Evolutionary conservation across 2,113 vertebrate species (phyloP).

Genomic region (Rana temporaria): DNA sequence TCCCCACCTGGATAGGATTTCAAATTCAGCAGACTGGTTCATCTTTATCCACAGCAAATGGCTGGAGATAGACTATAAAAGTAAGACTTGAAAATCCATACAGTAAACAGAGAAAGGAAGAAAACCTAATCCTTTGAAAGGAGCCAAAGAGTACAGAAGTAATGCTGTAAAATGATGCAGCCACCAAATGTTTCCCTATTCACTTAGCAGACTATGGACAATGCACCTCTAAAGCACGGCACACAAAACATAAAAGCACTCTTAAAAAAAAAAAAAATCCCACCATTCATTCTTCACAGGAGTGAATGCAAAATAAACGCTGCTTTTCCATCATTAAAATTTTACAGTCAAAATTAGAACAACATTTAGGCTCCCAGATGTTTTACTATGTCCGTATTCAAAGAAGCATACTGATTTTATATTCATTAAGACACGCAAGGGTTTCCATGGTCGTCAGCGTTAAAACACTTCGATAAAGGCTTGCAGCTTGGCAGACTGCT

Average conservation of each 20-base stretch:
- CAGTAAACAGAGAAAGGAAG: not conserved
- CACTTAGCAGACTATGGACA: constrained; percentile 25
- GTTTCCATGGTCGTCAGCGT: constrained; percentile 52
- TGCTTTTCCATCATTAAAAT: constrained; percentile 57
- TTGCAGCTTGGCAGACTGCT: constrained; percentile 48
- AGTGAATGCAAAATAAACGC: constrained; percentile 52
- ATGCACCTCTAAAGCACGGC: constrained; percentile 29
- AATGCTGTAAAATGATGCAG: constrained; percentile 8
- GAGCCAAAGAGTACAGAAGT: not conserved
- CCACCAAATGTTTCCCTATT: constrained; percentile 26
- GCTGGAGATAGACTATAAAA: not conserved
- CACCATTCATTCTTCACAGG: constrained; percentile 49
- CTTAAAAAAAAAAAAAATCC: constrained; percentile 18
- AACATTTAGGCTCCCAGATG: constrained; percentile 58
- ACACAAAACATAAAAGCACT: constrained; percentile 42
- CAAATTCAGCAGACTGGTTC: too few species aligned
- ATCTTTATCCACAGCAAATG: not conserved
- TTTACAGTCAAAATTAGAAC: constrained; percentile 58
- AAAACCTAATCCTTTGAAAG: constrained; percentile 11
- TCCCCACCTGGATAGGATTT: too few species aligned
- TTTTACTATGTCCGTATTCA: constrained; percentile 57
- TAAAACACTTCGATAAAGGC: constrained; percentile 51
- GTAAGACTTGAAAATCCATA: not conserved
- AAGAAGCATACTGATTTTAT: constrained; percentile 57
- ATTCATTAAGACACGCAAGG: constrained; percentile 58